Evolutionary conservation across 1,140 invertebrate genomes (phyloP).

Genomic region (Acyrthosiphon pisum): DNA sequence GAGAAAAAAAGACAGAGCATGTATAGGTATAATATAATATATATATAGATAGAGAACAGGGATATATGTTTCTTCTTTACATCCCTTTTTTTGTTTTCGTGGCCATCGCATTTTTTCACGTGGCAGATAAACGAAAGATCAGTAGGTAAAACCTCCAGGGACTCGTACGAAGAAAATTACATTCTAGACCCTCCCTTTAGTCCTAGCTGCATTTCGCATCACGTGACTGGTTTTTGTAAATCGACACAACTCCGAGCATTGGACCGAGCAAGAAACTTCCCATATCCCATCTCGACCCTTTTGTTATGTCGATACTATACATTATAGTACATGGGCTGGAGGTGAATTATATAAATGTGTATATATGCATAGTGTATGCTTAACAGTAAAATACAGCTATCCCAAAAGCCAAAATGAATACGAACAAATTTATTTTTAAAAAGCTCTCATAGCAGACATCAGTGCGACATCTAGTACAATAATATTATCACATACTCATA

Average conservation of each 20-base stretch:
- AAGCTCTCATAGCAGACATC: neutral
- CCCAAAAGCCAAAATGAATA: neutral
- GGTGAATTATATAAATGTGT: neutral
- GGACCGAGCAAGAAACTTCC: constrained; percentile 42
- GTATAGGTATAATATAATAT: neutral
- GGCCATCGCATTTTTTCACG: constrained; percentile 53
- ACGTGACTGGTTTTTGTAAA: constrained; percentile 56
- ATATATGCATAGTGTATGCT: neutral
- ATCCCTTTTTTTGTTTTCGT: constrained; percentile 28
- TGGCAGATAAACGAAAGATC: constrained; percentile 56
- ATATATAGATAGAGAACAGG: neutral
- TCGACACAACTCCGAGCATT: constrained; percentile 42
- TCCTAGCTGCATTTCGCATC: constrained; percentile 10
- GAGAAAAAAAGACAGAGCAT: neutral
- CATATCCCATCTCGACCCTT: constrained; percentile 27
- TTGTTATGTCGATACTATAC: constrained; percentile 18
- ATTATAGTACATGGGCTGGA: neutral
- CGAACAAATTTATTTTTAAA: neutral
- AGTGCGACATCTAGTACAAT: neutral
- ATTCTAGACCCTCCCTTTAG: constrained; percentile 46
- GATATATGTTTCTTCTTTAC: neutral
- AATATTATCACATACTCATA: neutral
- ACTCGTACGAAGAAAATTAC: constrained; percentile 57
- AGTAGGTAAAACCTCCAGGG: constrained; percentile 50
- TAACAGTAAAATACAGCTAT: constrained; percentile 5